Base-by-base conservation (phyloP, 2,113 vertebrate species). In the Pycnonotus jocosus region DNA sequence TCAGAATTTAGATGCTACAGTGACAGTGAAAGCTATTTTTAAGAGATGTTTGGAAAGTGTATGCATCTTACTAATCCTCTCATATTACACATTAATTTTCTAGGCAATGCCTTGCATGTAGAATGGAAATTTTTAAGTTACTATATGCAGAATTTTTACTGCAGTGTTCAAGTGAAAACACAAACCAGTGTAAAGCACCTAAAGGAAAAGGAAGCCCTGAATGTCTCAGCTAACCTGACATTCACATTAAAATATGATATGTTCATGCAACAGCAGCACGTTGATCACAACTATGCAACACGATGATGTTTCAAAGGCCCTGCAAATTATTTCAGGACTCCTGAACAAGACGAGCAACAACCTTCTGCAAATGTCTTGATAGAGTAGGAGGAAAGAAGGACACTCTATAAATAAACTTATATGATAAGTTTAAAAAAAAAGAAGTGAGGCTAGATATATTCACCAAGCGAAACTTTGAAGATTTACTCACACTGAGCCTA, bases 321-420 rank as follows among this genome's bases (percentile, higher is more conserved):
- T 96, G 92, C 90, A 94, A 95, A 95, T 96, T 96, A 97, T 96
- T 97, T 95, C 94, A 95, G 90, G 94, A 73, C 85, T 90, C 56
- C 20, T 11, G 51, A 90, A 88, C 56, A 70, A 93, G 92, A 93
- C 17, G 24, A 96, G 90, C 33, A 27, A 91, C 95, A 94, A 95
- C 91, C 87, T 95, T 74, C 96, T 92, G 84, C 90, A 86, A 87
- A 54, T 87, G 87, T 81, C 93, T 95, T 68, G 90, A 48, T 69
- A 60, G 91, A 95, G 93, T 73, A 61, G 92, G 85, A 94, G 96
- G 94, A 88, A 87, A 93, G 96, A 86, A 95, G 94, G 95, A 79
- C 87, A 72, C 25, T 80, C 92, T 97, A 96, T 94, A 96, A 95
- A 95, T 94, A 94, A 69, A 87, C 92, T 72, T 80, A 72, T 61